Percentiles rank a stretch among this genome's conserved stretches.
These are phyloP conservation scores for Trichopoda pennipes DNA, from an alignment of 2,888 invertebrate genomes.

Conservation along the genomic window DNA sequence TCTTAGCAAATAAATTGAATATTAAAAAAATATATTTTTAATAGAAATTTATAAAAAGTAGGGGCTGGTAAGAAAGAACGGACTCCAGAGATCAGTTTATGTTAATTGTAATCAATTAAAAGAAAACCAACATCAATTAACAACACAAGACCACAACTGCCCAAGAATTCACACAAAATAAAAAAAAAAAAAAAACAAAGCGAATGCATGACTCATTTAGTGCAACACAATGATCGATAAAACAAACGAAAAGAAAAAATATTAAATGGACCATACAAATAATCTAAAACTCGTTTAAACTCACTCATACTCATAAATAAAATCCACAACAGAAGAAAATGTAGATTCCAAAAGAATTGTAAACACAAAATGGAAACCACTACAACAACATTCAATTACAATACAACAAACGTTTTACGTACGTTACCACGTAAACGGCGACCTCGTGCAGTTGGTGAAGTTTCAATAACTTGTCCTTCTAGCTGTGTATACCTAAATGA, in stretches of 20 bases:
- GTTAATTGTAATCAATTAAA: slow-evolving; percentile 67
- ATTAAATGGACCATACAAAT: slow-evolving; percentile 36
- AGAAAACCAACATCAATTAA: slow-evolving; percentile 26
- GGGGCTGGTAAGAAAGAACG: slow-evolving; percentile 46
- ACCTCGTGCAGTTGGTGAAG: slow-evolving; percentile 80
- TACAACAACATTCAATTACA: slow-evolving; percentile 65
- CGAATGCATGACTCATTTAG: slow-evolving; percentile 42
- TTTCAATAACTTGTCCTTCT: slow-evolving; percentile 77
- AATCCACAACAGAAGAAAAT: slow-evolving; percentile 55
- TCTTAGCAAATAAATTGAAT: slow-evolving; percentile 35
- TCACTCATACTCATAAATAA: slow-evolving; percentile 20
- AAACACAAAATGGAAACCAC: slow-evolving; percentile 53
- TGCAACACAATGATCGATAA: slow-evolving; percentile 46
- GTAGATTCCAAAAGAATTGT: slow-evolving; percentile 66
- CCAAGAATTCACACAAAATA: slow-evolving; percentile 45
- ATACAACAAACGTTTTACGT: slow-evolving; percentile 69
- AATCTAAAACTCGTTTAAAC: slow-evolving; percentile 35
- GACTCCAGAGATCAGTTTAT: slow-evolving; percentile 40
- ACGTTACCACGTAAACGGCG: slow-evolving; percentile 79
- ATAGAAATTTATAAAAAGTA: slow-evolving; percentile 37
- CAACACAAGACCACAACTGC: slow-evolving; percentile 28
- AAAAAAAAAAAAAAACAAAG: slow-evolving; percentile 28
- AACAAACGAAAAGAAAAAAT: slow-evolving; percentile 14
- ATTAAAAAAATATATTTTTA: slow-evolving; percentile 6
- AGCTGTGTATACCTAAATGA: slow-evolving; percentile 78